These are phyloP conservation scores for Scaptomyza caliginosa DNA, from an alignment of 2,888 invertebrate genomes.

Conservation along the genomic window DNA sequence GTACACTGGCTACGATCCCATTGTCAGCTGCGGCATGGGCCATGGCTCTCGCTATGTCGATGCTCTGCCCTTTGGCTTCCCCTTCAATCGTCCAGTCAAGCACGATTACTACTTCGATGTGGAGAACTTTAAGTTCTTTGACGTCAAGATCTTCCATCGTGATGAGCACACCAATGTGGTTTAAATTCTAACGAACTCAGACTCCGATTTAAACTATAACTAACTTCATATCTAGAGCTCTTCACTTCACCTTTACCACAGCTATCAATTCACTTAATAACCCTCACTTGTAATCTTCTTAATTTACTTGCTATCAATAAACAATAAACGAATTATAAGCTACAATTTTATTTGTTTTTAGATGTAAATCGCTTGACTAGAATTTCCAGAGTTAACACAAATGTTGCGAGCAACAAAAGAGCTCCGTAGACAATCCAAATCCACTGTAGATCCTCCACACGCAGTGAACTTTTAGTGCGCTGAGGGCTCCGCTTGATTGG, in stretches of 20 bases:
- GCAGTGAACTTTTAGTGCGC: conserved; percentile 20
- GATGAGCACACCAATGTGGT: conserved; percentile 83
- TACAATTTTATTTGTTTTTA: background rate
- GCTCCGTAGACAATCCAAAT: conserved; percentile 43
- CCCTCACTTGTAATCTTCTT: conserved; percentile 33
- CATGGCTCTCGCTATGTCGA: conserved; percentile 84
- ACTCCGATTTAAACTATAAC: conserved; percentile 22
- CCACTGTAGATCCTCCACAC: conserved; percentile 59
- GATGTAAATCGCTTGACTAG: background rate
- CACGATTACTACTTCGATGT: conserved; percentile 86
- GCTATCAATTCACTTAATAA: conserved; percentile 16
- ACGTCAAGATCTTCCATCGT: conserved; percentile 88
- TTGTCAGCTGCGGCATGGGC: conserved; percentile 85
- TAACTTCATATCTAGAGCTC: conserved; percentile 3
- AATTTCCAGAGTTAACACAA: conserved; percentile 45
- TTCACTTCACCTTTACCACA: conserved; percentile 15
- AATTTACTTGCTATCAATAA: conserved; percentile 32
- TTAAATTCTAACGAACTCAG: conserved; percentile 72
- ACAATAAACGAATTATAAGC: conserved; percentile 41
- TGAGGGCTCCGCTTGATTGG: conserved; percentile 14
- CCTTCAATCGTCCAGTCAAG: conserved; percentile 89
- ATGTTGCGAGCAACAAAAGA: conserved; percentile 21
- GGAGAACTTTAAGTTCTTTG: conserved; percentile 88
- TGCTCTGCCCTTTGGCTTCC: conserved; percentile 88
- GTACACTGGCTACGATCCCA: conserved; percentile 85